Evolutionary conservation across 2,888 invertebrate genomes (phyloP), one percentile per base, ranked within the genome.

Genomic region (Cheilosia vulpina): DNA sequence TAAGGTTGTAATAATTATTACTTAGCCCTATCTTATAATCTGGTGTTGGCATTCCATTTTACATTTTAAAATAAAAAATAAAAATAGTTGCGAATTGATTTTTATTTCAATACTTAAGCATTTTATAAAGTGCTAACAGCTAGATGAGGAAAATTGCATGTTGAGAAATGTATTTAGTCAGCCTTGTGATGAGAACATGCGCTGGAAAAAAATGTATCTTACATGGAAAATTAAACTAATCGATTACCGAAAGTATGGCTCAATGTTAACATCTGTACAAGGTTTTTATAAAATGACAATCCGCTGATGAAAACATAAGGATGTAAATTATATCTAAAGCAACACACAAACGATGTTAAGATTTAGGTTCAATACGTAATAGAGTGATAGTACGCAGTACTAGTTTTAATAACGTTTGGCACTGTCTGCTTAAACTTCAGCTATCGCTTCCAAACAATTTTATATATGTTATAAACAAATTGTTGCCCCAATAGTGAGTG

Each of bases 151-250:
- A 41, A 27, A 34, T 68, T 60, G 66, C 76, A 65, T 75, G 57
- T 68, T 66, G 11, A 68, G 4, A 17, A 47, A 45, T 66, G 38
- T 31, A 21, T 58, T 17, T n/a, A 50, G 17, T 57, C 15, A 68
- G 45, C 52, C 65, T 73, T 71, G 55, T 43, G 63, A 65, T 58
- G 52, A 71, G 68, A 83, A 69, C 62, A 87, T 87, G 83, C 76
- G 7, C 9, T 19, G 17, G 11, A 19, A 47, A 17, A 47, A 19
- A 62, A 57, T 65, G 63, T 17, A 66, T n/a, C 9, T 34, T 13
- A 21, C 19, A 21, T 50, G 21, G 19, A 21, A 21, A 50, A 50
- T 19, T 0, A 19, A 50, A n/a, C 17, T 13, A 38, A 38, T 38
- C 13, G 38, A 38, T 38, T 38, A 13, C 13, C 38, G 11, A 3